Conservation (phyloP, 2,113 vertebrate species). For the Marcusenius ussheri region DNA sequence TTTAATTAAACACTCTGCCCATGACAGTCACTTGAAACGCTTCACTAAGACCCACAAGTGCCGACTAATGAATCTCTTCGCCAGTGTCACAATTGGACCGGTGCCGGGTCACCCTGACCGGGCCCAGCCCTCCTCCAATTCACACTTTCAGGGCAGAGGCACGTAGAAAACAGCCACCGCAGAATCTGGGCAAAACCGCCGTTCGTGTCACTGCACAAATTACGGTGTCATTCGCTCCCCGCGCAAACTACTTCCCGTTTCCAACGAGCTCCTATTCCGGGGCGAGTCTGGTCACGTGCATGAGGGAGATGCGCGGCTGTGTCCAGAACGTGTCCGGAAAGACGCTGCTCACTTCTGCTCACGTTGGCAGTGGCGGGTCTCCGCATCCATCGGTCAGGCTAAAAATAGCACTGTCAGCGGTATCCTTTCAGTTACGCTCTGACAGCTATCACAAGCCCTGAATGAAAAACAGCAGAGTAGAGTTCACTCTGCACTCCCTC, state of each 20-base stretch:
- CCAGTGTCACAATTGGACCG: not conserved
- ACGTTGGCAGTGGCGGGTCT: not conserved
- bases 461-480: not conserved
- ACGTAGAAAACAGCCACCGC: not conserved
- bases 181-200: not conserved
- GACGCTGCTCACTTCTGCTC: not conserved
- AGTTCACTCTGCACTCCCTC: not conserved
- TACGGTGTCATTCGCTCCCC: not conserved
- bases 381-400: not conserved
- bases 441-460: not conserved
- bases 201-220: not conserved
- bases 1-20: constrained; percentile 3
- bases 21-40: not conserved
- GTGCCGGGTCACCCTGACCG: not conserved
- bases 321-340: not conserved
- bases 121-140: not conserved
- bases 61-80: not conserved
- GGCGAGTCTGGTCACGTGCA: not conserved
- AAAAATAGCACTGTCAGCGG: not conserved
- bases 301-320: not conserved
- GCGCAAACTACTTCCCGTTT: not conserved
- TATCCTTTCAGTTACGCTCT: not conserved
- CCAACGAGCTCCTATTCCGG: not conserved
- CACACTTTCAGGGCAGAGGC: not conserved
- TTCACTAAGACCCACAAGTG: not conserved